Evolutionary conservation across 2,888 invertebrate species (phyloP).

Genomic region (Ametastegia equiseti): DNA sequence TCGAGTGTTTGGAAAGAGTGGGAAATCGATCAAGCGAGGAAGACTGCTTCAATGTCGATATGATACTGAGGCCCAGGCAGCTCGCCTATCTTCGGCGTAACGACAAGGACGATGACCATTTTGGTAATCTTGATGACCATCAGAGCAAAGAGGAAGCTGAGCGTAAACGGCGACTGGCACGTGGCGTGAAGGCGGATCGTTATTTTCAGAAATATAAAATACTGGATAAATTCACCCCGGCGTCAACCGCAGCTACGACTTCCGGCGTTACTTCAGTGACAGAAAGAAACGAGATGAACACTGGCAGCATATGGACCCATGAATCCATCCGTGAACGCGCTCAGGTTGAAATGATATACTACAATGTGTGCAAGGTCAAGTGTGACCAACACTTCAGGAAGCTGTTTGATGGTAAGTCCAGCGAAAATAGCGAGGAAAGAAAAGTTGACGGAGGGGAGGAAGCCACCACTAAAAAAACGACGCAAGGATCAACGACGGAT

Average conservation of each 20-base stretch:
- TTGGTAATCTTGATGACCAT: background rate
- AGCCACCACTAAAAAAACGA: background rate
- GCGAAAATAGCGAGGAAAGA: slow-evolving; percentile 15
- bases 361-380: slow-evolving; percentile 49
- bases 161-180: background rate
- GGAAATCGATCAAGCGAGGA: slow-evolving; percentile 12
- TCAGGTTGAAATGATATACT: background rate
- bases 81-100: background rate
- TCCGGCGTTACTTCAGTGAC: background rate
- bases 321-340: background rate
- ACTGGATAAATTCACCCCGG: background rate
- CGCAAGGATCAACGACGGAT: background rate
- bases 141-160: background rate
- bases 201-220: slow-evolving; percentile 12
- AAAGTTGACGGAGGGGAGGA: background rate
- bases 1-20: slow-evolving; percentile 22
- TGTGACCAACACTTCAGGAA: slow-evolving; percentile 54
- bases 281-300: background rate
- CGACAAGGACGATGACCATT: too few species aligned
- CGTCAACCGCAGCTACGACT: background rate
- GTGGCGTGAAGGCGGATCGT: background rate
- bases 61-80: background rate
- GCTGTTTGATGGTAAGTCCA: slow-evolving; percentile 44
- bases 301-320: background rate
- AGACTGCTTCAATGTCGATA: slow-evolving; percentile 11